phyloP scores from a whole-genome alignment of 1,140 invertebrate species.

The Dermatophagoides farinae region DNA sequence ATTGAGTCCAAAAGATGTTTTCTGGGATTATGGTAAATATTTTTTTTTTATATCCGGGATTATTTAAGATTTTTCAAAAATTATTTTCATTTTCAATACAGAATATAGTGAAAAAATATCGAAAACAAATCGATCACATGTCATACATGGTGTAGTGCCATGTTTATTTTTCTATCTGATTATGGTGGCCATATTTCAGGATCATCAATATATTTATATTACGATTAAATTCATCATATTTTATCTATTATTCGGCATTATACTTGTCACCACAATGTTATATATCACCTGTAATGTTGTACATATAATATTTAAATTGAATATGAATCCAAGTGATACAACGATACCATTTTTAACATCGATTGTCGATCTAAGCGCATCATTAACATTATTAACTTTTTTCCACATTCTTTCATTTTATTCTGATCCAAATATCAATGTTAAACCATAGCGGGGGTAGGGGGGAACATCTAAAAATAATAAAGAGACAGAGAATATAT shows the following conservation, averaged over 20 bases:
- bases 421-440: not conserved
- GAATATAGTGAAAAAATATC: not conserved
- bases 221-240: not conserved
- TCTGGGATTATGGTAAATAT: not conserved
- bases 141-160: not conserved
- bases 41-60: not conserved
- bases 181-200: not conserved
- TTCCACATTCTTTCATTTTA: not conserved
- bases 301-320: conserved; percentile 27
- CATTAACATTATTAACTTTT: conserved; percentile 46
- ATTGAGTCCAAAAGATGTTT: not conserved
- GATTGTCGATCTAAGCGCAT: conserved; percentile 73
- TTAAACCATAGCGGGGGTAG: not conserved
- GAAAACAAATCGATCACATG: conserved; percentile 2
- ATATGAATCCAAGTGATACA: conserved; percentile 31
- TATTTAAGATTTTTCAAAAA: not conserved
- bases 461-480: no score
- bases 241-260: not conserved
- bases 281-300: conserved; percentile 32
- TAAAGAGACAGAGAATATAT: no score
- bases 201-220: not conserved
- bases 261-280: not conserved
- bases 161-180: not conserved
- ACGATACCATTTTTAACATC: conserved; percentile 68
- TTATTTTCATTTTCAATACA: not conserved